Base-by-base conservation (phyloP, 2,888 invertebrate species). In the Dicranocentrus wangi region DNA sequence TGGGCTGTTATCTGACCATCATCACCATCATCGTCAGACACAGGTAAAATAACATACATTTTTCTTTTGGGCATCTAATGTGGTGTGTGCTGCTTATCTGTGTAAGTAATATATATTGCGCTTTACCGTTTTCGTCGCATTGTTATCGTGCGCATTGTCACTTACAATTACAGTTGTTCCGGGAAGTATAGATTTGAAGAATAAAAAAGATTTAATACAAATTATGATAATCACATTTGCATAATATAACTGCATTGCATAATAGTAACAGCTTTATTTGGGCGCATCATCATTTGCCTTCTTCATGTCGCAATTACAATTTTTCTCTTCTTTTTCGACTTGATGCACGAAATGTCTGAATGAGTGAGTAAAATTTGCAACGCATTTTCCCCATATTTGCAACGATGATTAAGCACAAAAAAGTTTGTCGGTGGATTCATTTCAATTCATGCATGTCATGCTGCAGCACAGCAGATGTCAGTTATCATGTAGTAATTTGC, bases 401-500 rank as follows among this genome's bases (percentile, higher is more conserved):
- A 39, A 39, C 13, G 13, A 39, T 39, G 39, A 39, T 8, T 39
- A 13, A 39, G 39, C 39, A 13, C 13, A 39, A n/a, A n/a, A n/a
- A 47, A 47, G 15, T 47, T 47, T 47, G n/a, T 15, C 63, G 53
- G 53, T 58, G n/a, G 47, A 70, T 63, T 77, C 78, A 68, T 61
- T 60, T 70, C 77, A 39, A n/a, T n/a, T 47, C 47, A 17, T 23
- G n/a, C 63, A 63, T 78, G 68, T 68, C 68, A 76, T 32, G 32
- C 10, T 10, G n/a, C n/a, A n/a, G n/a, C n/a, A n/a, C n/a, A n/a
- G n/a, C n/a, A n/a, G n/a, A 32, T 76, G 70, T 70, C 60, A 65
- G 42, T 32, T 75, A 69, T 58, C 53, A 21, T 60, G 66, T 51
- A 63, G 69, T 39, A 77, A 69, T 77, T 77, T 79, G 65, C 66